Conservation (phyloP, 2,113 vertebrate species). For the Triplophysa tibetana region DNA sequence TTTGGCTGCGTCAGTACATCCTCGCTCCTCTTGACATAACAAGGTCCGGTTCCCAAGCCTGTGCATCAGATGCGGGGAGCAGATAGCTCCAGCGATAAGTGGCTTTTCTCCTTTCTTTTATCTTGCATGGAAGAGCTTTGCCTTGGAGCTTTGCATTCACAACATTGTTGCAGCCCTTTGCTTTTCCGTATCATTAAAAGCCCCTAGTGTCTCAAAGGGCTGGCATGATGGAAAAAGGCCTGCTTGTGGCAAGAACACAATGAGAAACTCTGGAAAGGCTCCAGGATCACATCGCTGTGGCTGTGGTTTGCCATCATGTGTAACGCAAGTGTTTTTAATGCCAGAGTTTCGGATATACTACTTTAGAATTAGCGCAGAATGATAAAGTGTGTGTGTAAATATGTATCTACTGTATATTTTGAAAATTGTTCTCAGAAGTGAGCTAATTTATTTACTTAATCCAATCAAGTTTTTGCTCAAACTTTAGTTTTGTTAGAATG, state of each 20-base stretch:
- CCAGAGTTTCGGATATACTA: slow-evolving; percentile 3
- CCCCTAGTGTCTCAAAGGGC: slow-evolving; percentile 39
- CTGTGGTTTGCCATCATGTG: slow-evolving; percentile 14
- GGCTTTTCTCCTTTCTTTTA: slow-evolving; percentile 51
- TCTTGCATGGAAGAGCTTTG: slow-evolving; percentile 47
- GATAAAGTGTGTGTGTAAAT: slow-evolving; percentile 26
- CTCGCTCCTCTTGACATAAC: slow-evolving; percentile 49
- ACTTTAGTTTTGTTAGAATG: too few relatives aligned
- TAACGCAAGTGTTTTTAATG: slow-evolving; percentile 37
- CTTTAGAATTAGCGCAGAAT: slow-evolving; percentile 15
- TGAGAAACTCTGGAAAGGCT: slow-evolving; percentile 30
- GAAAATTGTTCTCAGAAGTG: too few relatives aligned
- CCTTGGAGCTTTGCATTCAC: slow-evolving; percentile 45
- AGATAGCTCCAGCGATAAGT: slow-evolving; percentile 50
- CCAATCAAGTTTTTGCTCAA: background rate
- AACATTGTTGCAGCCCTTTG: slow-evolving; percentile 40
- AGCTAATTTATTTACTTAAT: too few relatives aligned
- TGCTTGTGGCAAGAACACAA: slow-evolving; percentile 41
- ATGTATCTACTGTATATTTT: background rate
- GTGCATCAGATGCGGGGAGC: slow-evolving; percentile 49
- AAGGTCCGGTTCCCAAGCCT: slow-evolving; percentile 50
- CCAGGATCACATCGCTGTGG: slow-evolving; percentile 30
- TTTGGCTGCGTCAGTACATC: slow-evolving; percentile 44
- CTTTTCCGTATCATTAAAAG: slow-evolving; percentile 44
- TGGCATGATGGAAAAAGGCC: slow-evolving; percentile 42